Conservation (phyloP, 2,113 vertebrate species). For the Falco punctatus region DNA sequence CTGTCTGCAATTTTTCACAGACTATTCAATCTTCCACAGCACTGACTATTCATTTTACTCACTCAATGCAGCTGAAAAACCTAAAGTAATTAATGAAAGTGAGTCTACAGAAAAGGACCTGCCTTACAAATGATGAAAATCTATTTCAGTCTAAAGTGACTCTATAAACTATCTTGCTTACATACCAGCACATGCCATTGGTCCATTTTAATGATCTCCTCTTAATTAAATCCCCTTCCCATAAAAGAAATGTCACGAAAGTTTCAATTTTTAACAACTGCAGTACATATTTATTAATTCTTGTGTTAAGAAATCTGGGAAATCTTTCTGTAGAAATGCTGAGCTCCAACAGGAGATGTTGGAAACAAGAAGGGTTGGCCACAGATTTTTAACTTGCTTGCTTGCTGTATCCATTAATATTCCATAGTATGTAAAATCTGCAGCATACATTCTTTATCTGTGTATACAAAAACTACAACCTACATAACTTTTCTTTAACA, state of each 20-base stretch:
- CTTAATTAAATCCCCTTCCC: neutral
- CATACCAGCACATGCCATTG: neutral
- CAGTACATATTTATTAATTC: neutral
- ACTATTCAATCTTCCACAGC: neutral
- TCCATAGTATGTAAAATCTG: neutral
- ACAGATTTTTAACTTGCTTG: neutral
- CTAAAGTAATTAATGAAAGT: neutral
- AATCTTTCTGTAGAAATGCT: neutral
- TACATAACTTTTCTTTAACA: neutral
- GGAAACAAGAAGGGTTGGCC: neutral
- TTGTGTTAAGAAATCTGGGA: neutral
- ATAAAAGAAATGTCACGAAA: neutral
- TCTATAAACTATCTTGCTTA: neutral
- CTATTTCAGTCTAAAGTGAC: neutral
- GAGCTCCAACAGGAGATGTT: neutral
- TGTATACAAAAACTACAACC: neutral
- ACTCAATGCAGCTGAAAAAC: neutral
- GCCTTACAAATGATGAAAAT: neutral
- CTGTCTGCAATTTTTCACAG: neutral
- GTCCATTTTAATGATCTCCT: neutral
- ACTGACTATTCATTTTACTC: neutral
- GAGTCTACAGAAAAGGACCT: neutral
- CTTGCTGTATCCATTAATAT: neutral
- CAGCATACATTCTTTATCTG: neutral
- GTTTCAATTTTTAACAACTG: neutral